Evolutionary conservation across 1,140 invertebrate genomes (phyloP), one percentile per base, ranked within the genome.

Genomic region (Procambarus clarkii): DNA sequence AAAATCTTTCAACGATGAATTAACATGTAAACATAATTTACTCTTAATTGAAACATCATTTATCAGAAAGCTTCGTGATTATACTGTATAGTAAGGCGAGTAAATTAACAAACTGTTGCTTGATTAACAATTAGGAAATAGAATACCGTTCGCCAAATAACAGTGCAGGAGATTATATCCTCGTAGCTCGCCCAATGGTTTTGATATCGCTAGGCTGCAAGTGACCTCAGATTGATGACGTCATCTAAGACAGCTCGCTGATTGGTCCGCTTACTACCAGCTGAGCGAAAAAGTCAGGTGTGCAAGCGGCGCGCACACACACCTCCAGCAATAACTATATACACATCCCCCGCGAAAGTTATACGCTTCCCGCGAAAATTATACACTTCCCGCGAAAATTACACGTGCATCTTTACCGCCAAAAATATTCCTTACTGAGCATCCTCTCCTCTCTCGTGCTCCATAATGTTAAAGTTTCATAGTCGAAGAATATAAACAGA

Each of bases 221-320:
- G 77, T 87, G 85, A 87, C 85, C 85, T 79, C 71, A 71, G 85
- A 34, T 48, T 74, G n/a, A 74, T 87, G 85, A 87, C 85, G 85
- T 87, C 85, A 87, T 13, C 24, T 79, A 50, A 87, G 85, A 79
- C 85, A 58, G 24, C 21, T 50, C 18, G 24, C 50, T 79, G 71
- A 87, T 87, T 87, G 85, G 85, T 60, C 85, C 34, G 85, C 11
- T 77, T 45, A 74, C 48, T 15, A 48, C 9, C 18, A 24, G 11
- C n/a, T 13, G 48, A 45, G 85, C 15, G 74, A 69, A 77, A 58
- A 79, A 45, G n/a, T 45, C 50, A 87, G 85, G 85, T 87, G 85
- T 24, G 60, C 4, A 18, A 54, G 50, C 50, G 50, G 50, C 8
- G 50, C 50, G 50, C 34, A 54, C 4, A 11, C 50, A 13, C 50